Evolutionary conservation across 2,888 invertebrate genomes (phyloP), one percentile per base, ranked within the genome.

Genomic region (Tetheella fluctuosa): DNA sequence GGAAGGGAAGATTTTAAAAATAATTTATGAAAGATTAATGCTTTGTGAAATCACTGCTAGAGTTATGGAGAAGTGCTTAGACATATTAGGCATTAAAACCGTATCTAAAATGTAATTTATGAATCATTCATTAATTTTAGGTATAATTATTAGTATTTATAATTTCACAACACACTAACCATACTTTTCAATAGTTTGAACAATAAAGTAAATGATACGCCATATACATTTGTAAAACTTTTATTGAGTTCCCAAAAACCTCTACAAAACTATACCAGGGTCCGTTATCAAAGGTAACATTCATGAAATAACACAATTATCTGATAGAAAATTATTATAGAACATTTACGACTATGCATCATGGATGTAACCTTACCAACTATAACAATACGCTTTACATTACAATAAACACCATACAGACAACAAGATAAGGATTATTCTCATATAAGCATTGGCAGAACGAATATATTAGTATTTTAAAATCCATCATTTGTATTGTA

Each of bases 41-140:
- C 92, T 99, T 2, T 97, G 98, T 80, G 99, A 99, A 94, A 97
- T 96, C 8, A 97, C 99, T 2, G 98, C 99, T 4, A 94, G 94
- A 64, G 92, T 99, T 34, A 96, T 99, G 95, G 96, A 95, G 64
- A 95, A 96, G 76, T 97, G 98, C 80, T 98, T 99, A 84, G 88
- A 96, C 74, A 96, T 99, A 76, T 94, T 99, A 60, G 99, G 99
- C 58, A 94, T 99, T 52, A 96, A 96, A 85, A 97, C 99, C 42
- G 97, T 99, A 23, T 94, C 96, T 39, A 97, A 96, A 89, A 99
- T 99, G 97, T 99, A 95, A 94, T 62, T 39, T 57, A 37, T 17
- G 25, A 56, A 30, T 57, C 60, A 62, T 62, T 58, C 62, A 37
- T 59, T 52, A 25, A 12, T 39, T 52, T 58, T 39, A 57, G 61